A percentile compares a stretch with the other conserved stretches of the same genome.
Evolutionary conservation across 1,140 invertebrate genomes (phyloP).

Genomic region (Drosophila teissieri): DNA sequence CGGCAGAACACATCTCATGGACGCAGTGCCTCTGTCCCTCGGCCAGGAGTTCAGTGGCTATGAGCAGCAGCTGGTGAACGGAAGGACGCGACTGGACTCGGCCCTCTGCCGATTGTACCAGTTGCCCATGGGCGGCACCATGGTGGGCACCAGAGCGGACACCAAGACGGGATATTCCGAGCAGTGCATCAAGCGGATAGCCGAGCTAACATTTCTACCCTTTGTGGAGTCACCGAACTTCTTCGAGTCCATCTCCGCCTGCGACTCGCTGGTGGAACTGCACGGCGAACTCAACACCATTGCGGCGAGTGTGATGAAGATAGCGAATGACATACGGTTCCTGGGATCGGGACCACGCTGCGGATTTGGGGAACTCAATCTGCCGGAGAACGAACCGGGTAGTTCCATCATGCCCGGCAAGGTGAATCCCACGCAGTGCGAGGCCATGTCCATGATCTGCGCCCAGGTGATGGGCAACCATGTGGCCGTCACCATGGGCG

Average conservation of each 20-base stretch:
- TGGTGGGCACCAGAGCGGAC: conserved; percentile 98
- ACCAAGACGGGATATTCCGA: conserved; percentile 92
- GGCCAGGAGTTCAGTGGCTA: conserved; percentile 99
- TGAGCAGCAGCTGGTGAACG: conserved; percentile 92
- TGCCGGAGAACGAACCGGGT: conserved; percentile 99
- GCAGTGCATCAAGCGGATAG: conserved; percentile 93
- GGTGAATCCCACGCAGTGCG: conserved; percentile 99
- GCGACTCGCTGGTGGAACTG: conserved; percentile 97
- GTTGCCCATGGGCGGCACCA: conserved; percentile 97
- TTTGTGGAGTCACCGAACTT: conserved; percentile 97
- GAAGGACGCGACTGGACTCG: conserved; percentile 92
- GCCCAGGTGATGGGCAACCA: conserved; percentile 99
- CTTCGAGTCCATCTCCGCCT: conserved; percentile 97
- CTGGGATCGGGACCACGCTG: conserved; percentile 98
- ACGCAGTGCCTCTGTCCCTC: conserved; percentile 97
- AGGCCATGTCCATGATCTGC: conserved; percentile 98
- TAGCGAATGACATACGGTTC: conserved; percentile 98
- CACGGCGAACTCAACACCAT: conserved; percentile 97
- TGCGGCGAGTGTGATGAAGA: conserved; percentile 98
- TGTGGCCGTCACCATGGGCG: conserved; percentile 95
- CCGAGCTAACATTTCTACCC: conserved; percentile 90
- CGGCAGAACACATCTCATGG: conserved; percentile 93
- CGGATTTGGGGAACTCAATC: conserved; percentile 96
- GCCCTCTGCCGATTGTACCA: conserved; percentile 93
- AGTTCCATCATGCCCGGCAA: conserved; percentile 99